These are phyloP conservation scores for Amphiduros pacificus DNA, from an alignment of 2,888 invertebrate species.

Conservation along the genomic window DNA sequence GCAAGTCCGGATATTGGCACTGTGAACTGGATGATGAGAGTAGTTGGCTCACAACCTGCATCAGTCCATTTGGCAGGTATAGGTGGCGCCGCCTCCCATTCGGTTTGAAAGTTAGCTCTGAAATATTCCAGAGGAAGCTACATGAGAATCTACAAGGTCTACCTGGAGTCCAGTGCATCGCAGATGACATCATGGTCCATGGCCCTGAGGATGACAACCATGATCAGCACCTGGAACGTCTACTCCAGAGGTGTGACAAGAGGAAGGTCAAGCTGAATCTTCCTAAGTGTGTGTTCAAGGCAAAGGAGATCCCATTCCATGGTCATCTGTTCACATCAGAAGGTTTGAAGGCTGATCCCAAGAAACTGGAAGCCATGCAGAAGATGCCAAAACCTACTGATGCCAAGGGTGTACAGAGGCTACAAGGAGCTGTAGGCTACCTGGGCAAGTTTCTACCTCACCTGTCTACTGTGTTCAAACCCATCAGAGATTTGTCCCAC, in stretches of 20 bases:
- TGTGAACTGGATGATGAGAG: constrained; percentile 17
- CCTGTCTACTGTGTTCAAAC: constrained; percentile 7
- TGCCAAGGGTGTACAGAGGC: constrained; percentile 23
- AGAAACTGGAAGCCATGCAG: constrained; percentile 20
- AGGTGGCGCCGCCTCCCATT: constrained; percentile 12
- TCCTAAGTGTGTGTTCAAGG: constrained; percentile 1
- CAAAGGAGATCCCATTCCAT: constrained; percentile 19
- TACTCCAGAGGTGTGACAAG: constrained; percentile 11
- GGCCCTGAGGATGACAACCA: constrained; percentile 23
- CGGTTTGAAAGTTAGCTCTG: too few species aligned
- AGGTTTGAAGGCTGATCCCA: constrained; percentile 17
- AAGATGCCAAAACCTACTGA: constrained; percentile 19
- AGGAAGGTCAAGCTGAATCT: constrained; percentile 9
- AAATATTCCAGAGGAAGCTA: too few species aligned
- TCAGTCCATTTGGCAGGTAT: constrained; percentile 22
- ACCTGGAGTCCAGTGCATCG: constrained; percentile 24
- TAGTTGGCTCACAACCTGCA: constrained; percentile 28
- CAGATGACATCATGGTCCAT: constrained; percentile 29
- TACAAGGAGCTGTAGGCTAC: constrained; percentile 24
- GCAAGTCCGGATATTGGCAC: constrained; percentile 30
- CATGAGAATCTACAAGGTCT: too few species aligned
- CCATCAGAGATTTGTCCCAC: constrained; percentile 21
- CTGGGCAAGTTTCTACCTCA: constrained; percentile 17
- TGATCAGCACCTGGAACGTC: constrained; percentile 18
- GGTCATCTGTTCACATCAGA: constrained; percentile 15